phyloP scores from a whole-genome alignment of 35 echinoderm and acorn worm genomes.

The Strongylocentrotus purpuratus region DNA sequence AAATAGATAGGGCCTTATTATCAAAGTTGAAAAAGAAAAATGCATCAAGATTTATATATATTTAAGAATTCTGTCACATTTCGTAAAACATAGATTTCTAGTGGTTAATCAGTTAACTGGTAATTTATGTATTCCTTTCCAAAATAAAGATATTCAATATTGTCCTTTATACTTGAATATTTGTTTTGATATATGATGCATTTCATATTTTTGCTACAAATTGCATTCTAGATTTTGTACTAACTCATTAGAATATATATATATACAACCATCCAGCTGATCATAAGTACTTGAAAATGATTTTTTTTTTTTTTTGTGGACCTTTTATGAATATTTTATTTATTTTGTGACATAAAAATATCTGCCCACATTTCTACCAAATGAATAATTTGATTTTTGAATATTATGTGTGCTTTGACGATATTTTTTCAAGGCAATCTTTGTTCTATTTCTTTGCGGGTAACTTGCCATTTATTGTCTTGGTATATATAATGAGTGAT shows the following conservation, averaged over 20 bases:
- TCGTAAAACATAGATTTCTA: background rate
- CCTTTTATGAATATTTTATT: background rate
- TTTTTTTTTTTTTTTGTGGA: too few species aligned
- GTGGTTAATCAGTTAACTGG: slow-evolving; percentile 9
- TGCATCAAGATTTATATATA: background rate
- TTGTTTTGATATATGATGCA: background rate
- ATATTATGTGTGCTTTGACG: background rate
- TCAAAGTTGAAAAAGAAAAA: background rate
- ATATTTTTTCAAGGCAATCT: background rate
- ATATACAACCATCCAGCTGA: background rate
- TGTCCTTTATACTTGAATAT: background rate
- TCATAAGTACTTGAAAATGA: background rate
- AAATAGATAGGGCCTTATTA: too few species aligned
- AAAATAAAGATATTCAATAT: background rate
- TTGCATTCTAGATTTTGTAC: background rate
- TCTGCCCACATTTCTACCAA: background rate
- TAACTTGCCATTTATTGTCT: background rate
- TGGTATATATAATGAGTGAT: background rate
- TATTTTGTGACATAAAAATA: background rate
- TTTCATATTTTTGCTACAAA: background rate
- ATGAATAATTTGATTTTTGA: background rate
- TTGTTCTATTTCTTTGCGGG: background rate
- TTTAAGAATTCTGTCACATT: background rate
- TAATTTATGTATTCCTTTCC: background rate
- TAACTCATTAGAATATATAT: background rate